Base-by-base conservation (phyloP, 53 echinoderm and acorn worm genomes). In the Hippasteria phrygiana region DNA sequence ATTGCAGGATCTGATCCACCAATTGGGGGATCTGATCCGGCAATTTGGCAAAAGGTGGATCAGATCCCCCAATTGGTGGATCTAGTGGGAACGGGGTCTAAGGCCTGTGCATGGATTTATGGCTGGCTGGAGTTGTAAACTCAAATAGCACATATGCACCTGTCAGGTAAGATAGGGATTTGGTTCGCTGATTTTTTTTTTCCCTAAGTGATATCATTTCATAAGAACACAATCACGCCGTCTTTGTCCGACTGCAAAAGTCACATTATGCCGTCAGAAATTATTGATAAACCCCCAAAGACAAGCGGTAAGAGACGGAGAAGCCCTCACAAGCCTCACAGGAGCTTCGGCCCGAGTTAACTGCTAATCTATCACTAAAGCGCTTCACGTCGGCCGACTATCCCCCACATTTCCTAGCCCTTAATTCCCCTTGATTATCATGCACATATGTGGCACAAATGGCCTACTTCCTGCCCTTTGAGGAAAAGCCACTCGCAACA, bases 361-460 rank as follows among this genome's bases (percentile, higher is more conserved):
- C 81, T 29, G 81, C 81, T 81, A 81, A 81, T 81, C 81, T 81
- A 64, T 64, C 81, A 81, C 81, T 65, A 81, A 42, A 64, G 81
- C 32, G 41, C 65, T 65, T 43, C 63, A 63, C 62, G 59, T 74
- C 47, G 50, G 34, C 51, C 14, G 34, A 5, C 50, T 76, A 76
- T 64, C 81, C 81, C 81, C 81, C 72, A 78, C 81, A 65, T 81
- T 43, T 81, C 64, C 64, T 32, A 29, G 81, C 56, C 32, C 81
- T 81, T 81, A 81, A 81, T 81, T 81, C 81, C 64, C 64, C 45
- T 28, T 65, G 81, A 81, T 81, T 81, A 81, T 81, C 81, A 64
- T 81, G 63, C 64, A 81, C 81, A 81, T 81, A 64, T 81, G 81
- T 81, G 81, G 81, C 81, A 81, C 64, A 81, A 81, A 81, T 81